These are phyloP conservation scores for Latrodectus geometricus DNA, from an alignment of 1,140 invertebrate genomes.

Conservation along the genomic window DNA sequence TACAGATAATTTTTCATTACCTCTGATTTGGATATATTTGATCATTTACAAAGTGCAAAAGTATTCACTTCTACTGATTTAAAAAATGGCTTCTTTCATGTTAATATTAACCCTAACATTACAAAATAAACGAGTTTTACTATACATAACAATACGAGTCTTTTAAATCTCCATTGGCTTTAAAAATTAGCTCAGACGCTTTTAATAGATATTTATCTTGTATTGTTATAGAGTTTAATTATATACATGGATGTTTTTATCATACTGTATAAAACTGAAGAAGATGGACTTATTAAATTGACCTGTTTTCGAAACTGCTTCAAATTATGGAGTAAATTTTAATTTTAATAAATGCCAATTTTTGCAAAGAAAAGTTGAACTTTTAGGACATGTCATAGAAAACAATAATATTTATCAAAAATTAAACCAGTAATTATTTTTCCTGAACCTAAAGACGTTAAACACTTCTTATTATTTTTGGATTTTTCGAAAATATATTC, in stretches of 20 bases:
- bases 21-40: neutral
- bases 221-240: neutral
- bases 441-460: neutral
- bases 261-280: neutral
- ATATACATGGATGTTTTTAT: conserved; percentile 11
- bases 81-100: neutral
- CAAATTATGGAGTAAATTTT: neutral
- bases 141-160: neutral
- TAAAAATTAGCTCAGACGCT: neutral
- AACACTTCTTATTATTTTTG: neutral
- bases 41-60: neutral
- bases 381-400: neutral
- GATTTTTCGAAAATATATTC: neutral
- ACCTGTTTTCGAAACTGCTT: neutral
- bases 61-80: neutral
- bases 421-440: neutral
- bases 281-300: neutral
- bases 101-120: neutral
- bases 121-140: neutral
- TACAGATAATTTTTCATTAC: neutral
- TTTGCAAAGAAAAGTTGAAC: neutral
- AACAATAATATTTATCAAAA: neutral
- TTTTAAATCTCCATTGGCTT: neutral
- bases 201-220: neutral
- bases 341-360: neutral